These are phyloP conservation scores for Clarias platycephalus DNA, from an alignment of 2,797 vertebrate species.

Conservation along the genomic window DNA sequence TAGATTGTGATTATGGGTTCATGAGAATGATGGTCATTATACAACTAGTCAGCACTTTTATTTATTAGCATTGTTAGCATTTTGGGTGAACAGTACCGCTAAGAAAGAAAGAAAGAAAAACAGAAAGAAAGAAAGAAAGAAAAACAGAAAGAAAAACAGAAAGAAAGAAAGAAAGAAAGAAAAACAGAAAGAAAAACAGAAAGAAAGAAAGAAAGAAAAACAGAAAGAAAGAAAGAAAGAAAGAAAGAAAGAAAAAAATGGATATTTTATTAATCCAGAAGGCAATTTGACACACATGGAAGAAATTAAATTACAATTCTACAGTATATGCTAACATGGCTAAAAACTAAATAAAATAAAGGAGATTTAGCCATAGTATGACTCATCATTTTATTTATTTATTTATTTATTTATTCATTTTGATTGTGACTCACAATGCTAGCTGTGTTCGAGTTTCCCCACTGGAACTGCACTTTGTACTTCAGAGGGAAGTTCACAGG, in stretches of 20 bases:
- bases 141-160: no score
- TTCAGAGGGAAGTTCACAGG: constrained; percentile 70
- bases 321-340: background rate
- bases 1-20: background rate
- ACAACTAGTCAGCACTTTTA: background rate
- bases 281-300: background rate
- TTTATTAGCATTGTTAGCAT: constrained; percentile 6
- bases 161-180: no score
- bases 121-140: no score
- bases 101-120: no score
- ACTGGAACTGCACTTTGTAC: constrained; percentile 71
- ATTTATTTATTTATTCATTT: background rate
- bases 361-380: background rate
- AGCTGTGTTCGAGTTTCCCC: constrained; percentile 46
- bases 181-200: no score
- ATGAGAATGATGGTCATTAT: background rate
- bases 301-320: background rate
- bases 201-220: no score
- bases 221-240: no score
- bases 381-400: no score
- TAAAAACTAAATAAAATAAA: background rate
- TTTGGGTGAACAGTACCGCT: background rate
- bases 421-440: constrained; percentile 58
- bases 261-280: no score
- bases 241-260: no score